Evolutionary conservation across 2,888 invertebrate species (phyloP).

Genomic region (Eulithis prunata): DNA sequence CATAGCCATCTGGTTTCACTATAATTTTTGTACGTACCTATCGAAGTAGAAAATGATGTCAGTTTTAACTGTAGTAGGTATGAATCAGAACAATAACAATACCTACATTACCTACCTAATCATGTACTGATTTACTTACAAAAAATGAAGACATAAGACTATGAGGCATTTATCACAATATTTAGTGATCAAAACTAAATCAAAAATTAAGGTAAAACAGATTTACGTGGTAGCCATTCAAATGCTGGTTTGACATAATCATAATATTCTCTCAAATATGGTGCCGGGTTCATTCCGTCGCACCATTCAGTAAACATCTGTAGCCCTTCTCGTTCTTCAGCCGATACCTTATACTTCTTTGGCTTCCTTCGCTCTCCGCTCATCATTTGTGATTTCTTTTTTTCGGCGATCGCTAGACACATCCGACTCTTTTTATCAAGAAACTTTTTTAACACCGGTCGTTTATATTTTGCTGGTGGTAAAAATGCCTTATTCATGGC

Average conservation of each 20-base stretch:
- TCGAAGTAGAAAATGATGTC: no score
- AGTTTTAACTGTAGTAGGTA: neutral
- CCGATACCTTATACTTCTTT: conserved; percentile 62
- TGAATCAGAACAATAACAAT: neutral
- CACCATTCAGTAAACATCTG: conserved; percentile 76
- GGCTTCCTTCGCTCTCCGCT: conserved; percentile 51
- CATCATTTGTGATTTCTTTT: conserved; percentile 48
- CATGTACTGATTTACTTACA: no score
- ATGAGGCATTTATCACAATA: neutral
- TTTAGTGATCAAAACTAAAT: conserved; percentile 1
- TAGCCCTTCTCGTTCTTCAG: conserved; percentile 69
- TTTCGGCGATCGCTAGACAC: conserved; percentile 56
- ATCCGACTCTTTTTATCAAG: conserved; percentile 65
- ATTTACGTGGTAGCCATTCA: conserved; percentile 54
- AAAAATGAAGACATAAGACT: no score
- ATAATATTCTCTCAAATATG: conserved; percentile 68
- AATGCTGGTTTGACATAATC: conserved; percentile 66
- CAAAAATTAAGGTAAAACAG: conserved; percentile 41
- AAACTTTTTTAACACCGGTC: conserved; percentile 65
- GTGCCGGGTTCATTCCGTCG: conserved; percentile 69
- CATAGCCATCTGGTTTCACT: conserved; percentile 17
- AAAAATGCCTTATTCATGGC: conserved; percentile 78
- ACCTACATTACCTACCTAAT: no score
- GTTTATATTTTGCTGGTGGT: conserved; percentile 62
- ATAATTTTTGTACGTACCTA: no score